These are phyloP conservation scores for Pristionchus pacificus DNA, from an alignment of 1,140 invertebrate genomes.

Conservation along the genomic window DNA sequence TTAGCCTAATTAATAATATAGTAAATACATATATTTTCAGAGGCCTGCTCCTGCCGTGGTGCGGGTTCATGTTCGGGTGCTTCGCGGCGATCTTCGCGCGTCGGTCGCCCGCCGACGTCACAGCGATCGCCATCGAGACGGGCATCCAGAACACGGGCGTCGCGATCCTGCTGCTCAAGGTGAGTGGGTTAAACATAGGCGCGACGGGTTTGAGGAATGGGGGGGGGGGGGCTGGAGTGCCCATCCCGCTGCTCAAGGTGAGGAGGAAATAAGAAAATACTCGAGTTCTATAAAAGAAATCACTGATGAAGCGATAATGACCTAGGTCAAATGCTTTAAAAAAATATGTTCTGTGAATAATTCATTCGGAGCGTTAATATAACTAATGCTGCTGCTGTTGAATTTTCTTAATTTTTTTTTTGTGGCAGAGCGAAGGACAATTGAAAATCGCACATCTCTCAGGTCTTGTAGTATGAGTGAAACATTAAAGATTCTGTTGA, in stretches of 20 bases:
- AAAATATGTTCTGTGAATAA: conserved; percentile 6
- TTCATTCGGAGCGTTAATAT: conserved; percentile 8
- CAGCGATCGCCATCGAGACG: conserved; percentile 85
- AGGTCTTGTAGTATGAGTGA: not conserved
- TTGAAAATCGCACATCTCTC: not conserved
- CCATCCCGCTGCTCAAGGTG: too few species aligned
- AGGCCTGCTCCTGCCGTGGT: conserved; percentile 78
- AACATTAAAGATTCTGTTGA: not conserved
- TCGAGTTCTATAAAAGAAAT: too few species aligned
- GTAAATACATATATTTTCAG: conserved; percentile 66
- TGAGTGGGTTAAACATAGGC: too few species aligned
- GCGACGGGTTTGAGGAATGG: too few species aligned
- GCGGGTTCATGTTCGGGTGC: conserved; percentile 76
- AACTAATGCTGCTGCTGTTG: too few species aligned
- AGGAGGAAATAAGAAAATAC: too few species aligned
- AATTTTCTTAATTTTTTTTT: too few species aligned
- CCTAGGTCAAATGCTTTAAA: conserved; percentile 1
- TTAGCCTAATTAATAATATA: too few species aligned
- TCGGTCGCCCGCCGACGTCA: conserved; percentile 61
- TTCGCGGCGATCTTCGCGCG: conserved; percentile 47
- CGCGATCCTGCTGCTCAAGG: conserved; percentile 74
- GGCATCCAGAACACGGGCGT: conserved; percentile 92
- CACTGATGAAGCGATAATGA: too few species aligned
- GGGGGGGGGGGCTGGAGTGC: too few species aligned
- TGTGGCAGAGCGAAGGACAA: not conserved